Evolutionary conservation across 2,113 vertebrate genomes (phyloP).

Genomic region (Crocuta crocuta): DNA sequence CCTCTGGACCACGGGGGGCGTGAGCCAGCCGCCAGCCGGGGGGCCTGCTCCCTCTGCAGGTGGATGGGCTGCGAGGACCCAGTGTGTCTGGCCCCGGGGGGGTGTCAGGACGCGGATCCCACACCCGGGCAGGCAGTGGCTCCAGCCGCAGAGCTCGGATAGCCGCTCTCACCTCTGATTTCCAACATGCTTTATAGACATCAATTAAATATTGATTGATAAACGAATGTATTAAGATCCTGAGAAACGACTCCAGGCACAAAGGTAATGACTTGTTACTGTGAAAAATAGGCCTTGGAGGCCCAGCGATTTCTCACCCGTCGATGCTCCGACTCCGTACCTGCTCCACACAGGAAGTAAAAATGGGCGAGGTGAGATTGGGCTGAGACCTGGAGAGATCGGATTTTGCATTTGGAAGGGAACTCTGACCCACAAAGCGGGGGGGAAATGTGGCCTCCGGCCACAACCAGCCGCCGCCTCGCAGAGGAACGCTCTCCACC

Average conservation of each 20-base stretch:
- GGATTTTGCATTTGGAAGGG: not conserved
- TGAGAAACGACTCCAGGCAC: not conserved
- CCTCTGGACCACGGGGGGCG: fast-evolving
- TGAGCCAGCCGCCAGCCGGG: fast-evolving
- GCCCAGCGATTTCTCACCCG: not conserved
- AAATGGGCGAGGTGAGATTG: not conserved
- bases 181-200: not conserved
- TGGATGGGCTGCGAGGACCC: not conserved
- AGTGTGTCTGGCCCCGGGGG: fast-evolving
- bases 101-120: fast-evolving
- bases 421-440: fast-evolving
- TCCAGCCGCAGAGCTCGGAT: fast-evolving
- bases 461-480: fast-evolving
- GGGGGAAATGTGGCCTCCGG: fast-evolving
- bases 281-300: not conserved
- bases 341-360: not conserved
- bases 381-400: not conserved
- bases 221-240: not conserved
- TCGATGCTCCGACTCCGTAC: fast-evolving
- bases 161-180: fast-evolving
- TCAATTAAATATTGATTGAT: constrained; percentile 20
- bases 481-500: fast-evolving
- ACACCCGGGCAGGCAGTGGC: fast-evolving
- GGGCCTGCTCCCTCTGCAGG: fast-evolving
- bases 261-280: not conserved